These are phyloP conservation scores for Platalea minor DNA, from an alignment of 2,797 vertebrate genomes.

Conservation along the genomic window DNA sequence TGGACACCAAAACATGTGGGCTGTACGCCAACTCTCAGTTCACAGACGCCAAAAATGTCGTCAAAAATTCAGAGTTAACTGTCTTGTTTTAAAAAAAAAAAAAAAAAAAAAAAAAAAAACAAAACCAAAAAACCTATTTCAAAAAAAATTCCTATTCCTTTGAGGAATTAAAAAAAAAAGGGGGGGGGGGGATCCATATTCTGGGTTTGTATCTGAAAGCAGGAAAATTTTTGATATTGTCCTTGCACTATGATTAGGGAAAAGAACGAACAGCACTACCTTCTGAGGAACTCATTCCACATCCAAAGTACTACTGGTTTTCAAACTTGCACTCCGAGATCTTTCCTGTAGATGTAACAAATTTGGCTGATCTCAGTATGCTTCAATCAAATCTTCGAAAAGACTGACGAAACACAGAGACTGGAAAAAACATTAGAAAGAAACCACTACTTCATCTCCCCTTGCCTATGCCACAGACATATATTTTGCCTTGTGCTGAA, in stretches of 20 bases:
- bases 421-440: background rate
- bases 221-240: background rate
- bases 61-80: background rate
- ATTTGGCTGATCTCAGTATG: background rate
- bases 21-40: background rate
- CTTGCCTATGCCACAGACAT: background rate
- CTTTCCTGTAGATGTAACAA: background rate
- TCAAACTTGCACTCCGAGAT: background rate
- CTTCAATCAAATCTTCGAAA: background rate
- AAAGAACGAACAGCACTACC: background rate
- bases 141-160: background rate
- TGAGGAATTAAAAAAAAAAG: background rate
- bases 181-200: background rate
- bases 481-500: background rate
- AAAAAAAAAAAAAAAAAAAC: too few species aligned
- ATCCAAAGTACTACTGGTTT: background rate
- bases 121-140: accelerated
- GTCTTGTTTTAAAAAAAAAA: background rate
- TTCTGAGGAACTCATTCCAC: background rate
- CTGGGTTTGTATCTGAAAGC: background rate
- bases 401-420: background rate
- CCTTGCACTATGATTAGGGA: background rate
- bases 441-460: background rate
- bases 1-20: accelerated
- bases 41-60: background rate